Base-by-base conservation (phyloP, 2,888 invertebrate genomes). In the Anoplius nigerrimus region DNA sequence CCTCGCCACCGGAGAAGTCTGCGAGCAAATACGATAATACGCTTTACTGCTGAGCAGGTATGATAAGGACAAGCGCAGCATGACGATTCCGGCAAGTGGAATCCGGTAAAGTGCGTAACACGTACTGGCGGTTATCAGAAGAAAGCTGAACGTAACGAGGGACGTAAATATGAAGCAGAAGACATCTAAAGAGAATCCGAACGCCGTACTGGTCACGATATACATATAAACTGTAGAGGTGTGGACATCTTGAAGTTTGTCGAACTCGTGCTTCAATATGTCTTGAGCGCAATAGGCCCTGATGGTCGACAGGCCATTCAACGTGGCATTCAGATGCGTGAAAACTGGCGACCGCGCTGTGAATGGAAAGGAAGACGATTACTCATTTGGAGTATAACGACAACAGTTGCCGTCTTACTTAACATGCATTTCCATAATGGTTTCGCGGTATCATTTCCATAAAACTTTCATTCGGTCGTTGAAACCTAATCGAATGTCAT, bases 321-420 rank as follows among this genome's bases (percentile, higher is more conserved):
- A 89, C 0, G 94, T 93, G 16, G 94, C 93, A 58, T 93, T 93
- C 21, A 96, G 90, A 89, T 95, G 94, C 0, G 94, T 93, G 82
- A 94, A 96, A 0, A 96, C 93, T 0, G 96, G 96, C 81, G 95
- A 95, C 73, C 94, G 92, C 18, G 93, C 95, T 95, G 88, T 16
- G 82, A 78, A 66, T 67, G 20, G 67, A 66, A 59, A 70, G 62
- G 15, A 4, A 59, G 27, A n/a, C n/a, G n/a, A 45, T 20, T 46
- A 18, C 54, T 54, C 57, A 65, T 69, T 60, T 53, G 58, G 63
- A 22, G 15, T 22, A 21, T 63, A 48, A 27, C 2, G n/a, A n/a
- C 8, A 45, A 60, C 15, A 21, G 20, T 1, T n/a, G n/a, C n/a
- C n/a, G n/a, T n/a, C n/a, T n/a, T n/a, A n/a, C n/a, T n/a, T n/a